phyloP scores from a whole-genome alignment of 2,888 invertebrate species.

The Platycheirus rosarum region DNA sequence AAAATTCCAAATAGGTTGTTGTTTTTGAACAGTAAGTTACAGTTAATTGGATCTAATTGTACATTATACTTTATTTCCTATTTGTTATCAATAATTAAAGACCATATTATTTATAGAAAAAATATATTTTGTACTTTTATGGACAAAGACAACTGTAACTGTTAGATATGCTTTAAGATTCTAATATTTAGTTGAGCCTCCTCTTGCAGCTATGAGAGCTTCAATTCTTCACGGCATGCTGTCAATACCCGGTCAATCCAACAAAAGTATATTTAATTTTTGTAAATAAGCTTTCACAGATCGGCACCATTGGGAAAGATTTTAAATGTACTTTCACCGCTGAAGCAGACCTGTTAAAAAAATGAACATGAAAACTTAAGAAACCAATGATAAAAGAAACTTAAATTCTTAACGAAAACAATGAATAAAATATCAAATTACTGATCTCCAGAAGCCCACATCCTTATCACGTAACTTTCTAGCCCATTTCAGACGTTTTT shows the following conservation, averaged over 20 bases:
- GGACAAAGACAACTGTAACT: too few species aligned
- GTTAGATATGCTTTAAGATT: not conserved
- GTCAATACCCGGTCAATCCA: constrained; percentile 2
- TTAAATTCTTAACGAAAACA: not conserved
- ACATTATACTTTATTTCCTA: too few species aligned
- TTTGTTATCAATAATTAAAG: too few species aligned
- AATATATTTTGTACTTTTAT: too few species aligned
- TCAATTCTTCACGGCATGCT: constrained; percentile 1
- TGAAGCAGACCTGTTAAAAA: not conserved
- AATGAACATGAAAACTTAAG: too few species aligned
- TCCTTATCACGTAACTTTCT: constrained; percentile 8
- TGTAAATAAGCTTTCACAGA: not conserved
- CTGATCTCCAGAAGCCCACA: constrained; percentile 12
- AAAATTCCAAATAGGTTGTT: too few species aligned
- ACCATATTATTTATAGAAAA: too few species aligned
- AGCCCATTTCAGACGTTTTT: too few species aligned
- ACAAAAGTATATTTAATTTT: not conserved
- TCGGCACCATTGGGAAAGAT: not conserved
- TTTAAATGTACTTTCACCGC: not conserved
- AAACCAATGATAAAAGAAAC: not conserved
- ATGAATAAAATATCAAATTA: not conserved
- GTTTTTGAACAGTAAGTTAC: too few species aligned
- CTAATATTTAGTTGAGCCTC: not conserved
- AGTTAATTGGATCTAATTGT: too few species aligned
- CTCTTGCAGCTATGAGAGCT: not conserved